Evolutionary conservation across 2,113 vertebrate genomes (phyloP).

Genomic region (Murina feae): DNA sequence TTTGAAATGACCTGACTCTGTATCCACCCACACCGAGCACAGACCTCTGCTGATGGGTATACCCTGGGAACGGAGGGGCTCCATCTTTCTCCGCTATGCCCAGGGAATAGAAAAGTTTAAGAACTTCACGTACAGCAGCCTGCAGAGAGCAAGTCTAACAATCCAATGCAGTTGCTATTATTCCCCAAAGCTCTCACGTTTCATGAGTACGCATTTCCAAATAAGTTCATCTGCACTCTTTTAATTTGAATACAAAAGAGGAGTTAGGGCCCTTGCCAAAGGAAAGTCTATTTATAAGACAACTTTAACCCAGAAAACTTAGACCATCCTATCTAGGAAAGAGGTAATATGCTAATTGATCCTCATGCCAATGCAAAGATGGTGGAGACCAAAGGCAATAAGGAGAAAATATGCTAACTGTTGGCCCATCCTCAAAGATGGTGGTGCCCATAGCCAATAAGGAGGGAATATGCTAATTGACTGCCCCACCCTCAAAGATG

Average conservation of each 20-base stretch:
- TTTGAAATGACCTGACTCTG: slow-evolving; percentile 1
- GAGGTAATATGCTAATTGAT: no score
- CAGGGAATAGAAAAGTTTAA: neutral
- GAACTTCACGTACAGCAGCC: neutral
- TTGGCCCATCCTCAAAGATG: no score
- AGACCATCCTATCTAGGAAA: no score
- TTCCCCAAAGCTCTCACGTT: neutral
- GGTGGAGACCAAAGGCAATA: no score
- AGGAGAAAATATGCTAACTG: no score
- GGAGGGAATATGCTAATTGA: no score
- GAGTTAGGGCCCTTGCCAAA: neutral
- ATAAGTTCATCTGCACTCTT: neutral
- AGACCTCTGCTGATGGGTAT: neutral
- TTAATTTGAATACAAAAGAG: neutral
- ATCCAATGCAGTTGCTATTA: neutral
- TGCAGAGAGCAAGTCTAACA: neutral
- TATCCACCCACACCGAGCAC: neutral
- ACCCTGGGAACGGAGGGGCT: neutral
- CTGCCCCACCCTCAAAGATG: no score
- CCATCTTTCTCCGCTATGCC: neutral
- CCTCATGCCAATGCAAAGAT: no score
- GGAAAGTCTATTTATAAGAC: neutral
- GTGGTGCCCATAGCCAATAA: no score
- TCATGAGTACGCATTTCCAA: neutral
- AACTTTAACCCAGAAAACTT: slow-evolving; percentile 1